Conservation (phyloP, 2,113 vertebrate species). For the Pipa parva region DNA sequence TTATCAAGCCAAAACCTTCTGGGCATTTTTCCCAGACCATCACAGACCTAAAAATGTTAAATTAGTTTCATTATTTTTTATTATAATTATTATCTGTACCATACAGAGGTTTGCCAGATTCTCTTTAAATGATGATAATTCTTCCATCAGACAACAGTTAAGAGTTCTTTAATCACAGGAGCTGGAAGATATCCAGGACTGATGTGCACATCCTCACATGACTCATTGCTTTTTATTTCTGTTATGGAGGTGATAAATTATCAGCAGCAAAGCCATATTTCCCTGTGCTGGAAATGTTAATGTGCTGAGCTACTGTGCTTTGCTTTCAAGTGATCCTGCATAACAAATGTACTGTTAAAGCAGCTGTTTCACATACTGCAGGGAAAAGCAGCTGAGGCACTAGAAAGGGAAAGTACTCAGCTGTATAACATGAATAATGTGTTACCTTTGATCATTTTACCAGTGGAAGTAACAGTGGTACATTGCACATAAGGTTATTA, state of each 20-base stretch:
- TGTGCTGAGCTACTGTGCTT: background rate
- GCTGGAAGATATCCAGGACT: background rate
- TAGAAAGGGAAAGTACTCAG: too few species aligned
- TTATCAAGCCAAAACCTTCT: constrained; percentile 21
- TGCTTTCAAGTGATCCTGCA: background rate
- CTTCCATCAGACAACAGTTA: constrained; percentile 3
- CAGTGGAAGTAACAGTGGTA: too few species aligned
- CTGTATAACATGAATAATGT: too few species aligned
- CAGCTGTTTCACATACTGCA: too few species aligned
- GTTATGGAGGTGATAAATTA: background rate
- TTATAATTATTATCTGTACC: background rate
- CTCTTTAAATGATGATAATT: constrained; percentile 5
- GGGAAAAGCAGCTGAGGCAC: too few species aligned
- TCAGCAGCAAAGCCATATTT: background rate
- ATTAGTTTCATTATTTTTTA: constrained; percentile 11
- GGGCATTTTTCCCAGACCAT: constrained; percentile 10
- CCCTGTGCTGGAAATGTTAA: background rate
- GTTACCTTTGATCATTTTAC: too few species aligned
- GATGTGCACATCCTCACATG: background rate
- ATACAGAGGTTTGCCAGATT: background rate
- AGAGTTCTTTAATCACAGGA: background rate
- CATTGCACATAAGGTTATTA: too few species aligned
- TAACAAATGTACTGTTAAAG: background rate
- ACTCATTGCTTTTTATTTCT: constrained; percentile 9
- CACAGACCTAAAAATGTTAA: background rate